Evolutionary conservation across 2,888 invertebrate species (phyloP), one percentile per base, ranked within the genome.

Genomic region (Esperia sulphurella): DNA sequence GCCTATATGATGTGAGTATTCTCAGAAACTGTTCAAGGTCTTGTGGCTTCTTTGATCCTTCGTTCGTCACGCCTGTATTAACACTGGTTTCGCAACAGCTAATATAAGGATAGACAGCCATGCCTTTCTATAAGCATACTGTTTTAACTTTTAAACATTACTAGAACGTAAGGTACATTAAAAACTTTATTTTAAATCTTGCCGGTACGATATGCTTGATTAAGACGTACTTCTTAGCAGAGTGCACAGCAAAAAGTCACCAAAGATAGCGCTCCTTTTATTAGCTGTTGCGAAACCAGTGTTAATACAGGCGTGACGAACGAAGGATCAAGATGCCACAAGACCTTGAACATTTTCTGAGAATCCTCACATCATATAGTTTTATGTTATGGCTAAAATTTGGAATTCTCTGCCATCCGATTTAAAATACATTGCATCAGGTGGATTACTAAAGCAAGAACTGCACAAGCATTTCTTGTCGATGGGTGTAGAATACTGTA

Each of bases 1-100:
- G 35, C 35, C 44, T n/a, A n/a, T n/a, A n/a, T n/a, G 43, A 33
- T 40, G 41, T 29, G 51, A 45, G 40, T 49, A 58, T 68, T 69
- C 68, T 51, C 52, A 63, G 63, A 66, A 66, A 58, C 57, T 52
- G 55, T 54, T 45, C 46, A 43, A 52, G 55, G 53, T 61, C 65
- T 65, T 63, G 61, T 53, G 47, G 45, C 54, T 37, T 48, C 45
- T 49, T 47, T 45, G n/a, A 51, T 44, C 48, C 45, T 41, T 38
- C 50, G 49, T 53, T 38, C 48, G 49, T 53, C 48, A 51, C 41
- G 12, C 35, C 44, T 48, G 46, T 48, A 52, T 50, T n/a, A 54
- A 39, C 45, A 50, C 48, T 48, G 39, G 45, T 46, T 52, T 49
- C 46, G 52, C 50, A 47, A 41, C 21, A 21, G 3, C 2, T 21